Base-by-base conservation (phyloP, 2,888 invertebrate genomes). In the Clistopyga incitator region DNA sequence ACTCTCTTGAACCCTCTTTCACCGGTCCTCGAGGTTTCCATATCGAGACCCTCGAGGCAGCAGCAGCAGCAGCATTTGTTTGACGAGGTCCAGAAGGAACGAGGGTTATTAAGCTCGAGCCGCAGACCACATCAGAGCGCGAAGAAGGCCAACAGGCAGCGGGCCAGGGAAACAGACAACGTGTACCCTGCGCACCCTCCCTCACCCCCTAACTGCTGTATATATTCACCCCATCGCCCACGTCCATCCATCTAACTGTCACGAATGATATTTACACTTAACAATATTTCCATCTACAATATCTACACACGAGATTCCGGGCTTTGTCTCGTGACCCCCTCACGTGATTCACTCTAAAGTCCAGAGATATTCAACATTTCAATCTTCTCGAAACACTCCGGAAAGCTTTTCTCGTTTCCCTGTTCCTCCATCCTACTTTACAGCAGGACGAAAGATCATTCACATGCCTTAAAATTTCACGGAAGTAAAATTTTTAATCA, bases 61-160 rank as follows among this genome's bases (percentile, higher is more conserved):
- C 90, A 89, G 89, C 92, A 92, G 92, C 92, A 52, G 52, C 81
- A 88, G 88, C 90, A 89, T 89, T 92, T 92, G 92, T 93, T 92
- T 91, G 92, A 91, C 89, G 88, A 92, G 90, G 92, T 91, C 90
- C 84, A 82, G 79, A 89, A 92, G 89, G 90, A 91, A 78, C 89
- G 88, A 90, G 89, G 84, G 90, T 92, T 93, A 92, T 92, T 92
- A 93, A 92, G 91, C 91, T 88, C 89, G 34, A 86, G 88, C 92
- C 91, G 88, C 90, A 92, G 91, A 92, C 93, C 92, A 92, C 93
- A 93, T 92, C 93, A 92, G 90, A 92, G 64, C 47, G 64, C 75
- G 67, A 64, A 71, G 81, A 81, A 81, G 64, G 90, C 89, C 88
- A 88, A 88, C 89, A 85, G 79, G 88, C 38, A n/a, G n/a, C 38